phyloP scores from a whole-genome alignment of 1,140 invertebrate species.

The Proales similis region DNA sequence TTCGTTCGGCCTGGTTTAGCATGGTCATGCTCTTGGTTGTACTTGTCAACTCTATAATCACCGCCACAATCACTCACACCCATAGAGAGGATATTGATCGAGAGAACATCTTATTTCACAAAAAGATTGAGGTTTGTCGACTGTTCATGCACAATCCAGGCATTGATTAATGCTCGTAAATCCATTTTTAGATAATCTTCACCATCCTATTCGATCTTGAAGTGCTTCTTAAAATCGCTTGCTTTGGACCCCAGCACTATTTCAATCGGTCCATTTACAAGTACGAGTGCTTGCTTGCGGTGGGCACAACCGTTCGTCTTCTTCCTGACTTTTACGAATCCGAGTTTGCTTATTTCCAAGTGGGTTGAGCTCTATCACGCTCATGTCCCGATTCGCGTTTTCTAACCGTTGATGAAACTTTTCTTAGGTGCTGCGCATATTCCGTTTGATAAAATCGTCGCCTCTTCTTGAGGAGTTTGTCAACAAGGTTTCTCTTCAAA shows the following conservation, averaged over 20 bases:
- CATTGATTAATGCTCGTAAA: slow-evolving; percentile 40
- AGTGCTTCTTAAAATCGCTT: slow-evolving; percentile 94
- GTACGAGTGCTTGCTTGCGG: slow-evolving; percentile 84
- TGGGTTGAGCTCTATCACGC: slow-evolving; percentile 50
- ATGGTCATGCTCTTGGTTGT: slow-evolving; percentile 87
- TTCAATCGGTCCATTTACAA: slow-evolving; percentile 94
- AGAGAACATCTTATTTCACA: slow-evolving; percentile 77
- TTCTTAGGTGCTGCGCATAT: slow-evolving; percentile 85
- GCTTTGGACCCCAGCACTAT: slow-evolving; percentile 85
- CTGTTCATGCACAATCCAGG: too few relatives aligned
- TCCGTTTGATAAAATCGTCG: slow-evolving; percentile 92
- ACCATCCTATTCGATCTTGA: slow-evolving; percentile 90
- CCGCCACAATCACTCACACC: slow-evolving; percentile 90
- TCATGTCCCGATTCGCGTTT: background rate
- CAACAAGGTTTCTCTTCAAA: slow-evolving; percentile 68
- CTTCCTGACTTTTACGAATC: slow-evolving; percentile 79
- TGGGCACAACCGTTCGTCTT: slow-evolving; percentile 90
- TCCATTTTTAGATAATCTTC: slow-evolving; percentile 66
- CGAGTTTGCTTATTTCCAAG: slow-evolving; percentile 91
- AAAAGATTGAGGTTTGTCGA: too few relatives aligned
- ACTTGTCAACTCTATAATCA: slow-evolving; percentile 85
- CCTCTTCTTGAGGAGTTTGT: slow-evolving; percentile 98
- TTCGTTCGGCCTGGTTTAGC: slow-evolving; percentile 76
- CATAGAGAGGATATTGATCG: slow-evolving; percentile 63
- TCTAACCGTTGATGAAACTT: slow-evolving; percentile 39